These are phyloP conservation scores for Meliscaeva auricollis DNA, from an alignment of 2,888 invertebrate genomes.

Conservation along the genomic window DNA sequence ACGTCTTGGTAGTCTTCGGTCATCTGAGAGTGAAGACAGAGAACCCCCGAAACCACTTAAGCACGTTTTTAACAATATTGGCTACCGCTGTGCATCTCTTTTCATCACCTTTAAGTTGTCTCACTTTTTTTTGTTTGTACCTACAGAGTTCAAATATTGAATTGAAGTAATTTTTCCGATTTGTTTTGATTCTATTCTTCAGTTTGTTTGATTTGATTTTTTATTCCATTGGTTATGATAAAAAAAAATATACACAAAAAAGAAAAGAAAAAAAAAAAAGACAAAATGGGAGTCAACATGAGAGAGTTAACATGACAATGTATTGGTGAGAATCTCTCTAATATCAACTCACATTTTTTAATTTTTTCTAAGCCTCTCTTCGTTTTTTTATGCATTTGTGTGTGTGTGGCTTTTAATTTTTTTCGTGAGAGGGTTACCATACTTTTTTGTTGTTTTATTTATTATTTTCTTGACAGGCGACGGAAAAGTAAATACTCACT, in stretches of 20 bases:
- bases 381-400: background rate
- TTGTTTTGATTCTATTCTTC: constrained; percentile 75
- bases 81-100: constrained; percentile 61
- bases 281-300: constrained; percentile 13
- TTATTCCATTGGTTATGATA: constrained; percentile 52
- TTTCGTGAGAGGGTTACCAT: constrained; percentile 7
- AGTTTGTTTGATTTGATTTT: constrained; percentile 69
- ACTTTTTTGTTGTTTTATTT: background rate
- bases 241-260: background rate
- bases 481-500: background rate
- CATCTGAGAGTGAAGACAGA: too few species aligned
- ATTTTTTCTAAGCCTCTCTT: constrained; percentile 2
- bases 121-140: constrained; percentile 24
- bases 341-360: background rate
- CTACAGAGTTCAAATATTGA: constrained; percentile 69
- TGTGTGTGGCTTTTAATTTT: background rate
- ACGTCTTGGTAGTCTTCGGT: constrained; percentile 1
- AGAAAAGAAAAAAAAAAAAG: background rate
- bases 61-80: constrained; percentile 58
- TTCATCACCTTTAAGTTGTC: constrained; percentile 18
- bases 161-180: constrained; percentile 67
- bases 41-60: constrained; percentile 40
- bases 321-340: background rate
- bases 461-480: background rate
- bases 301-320: background rate